A percentile compares a stretch with the other conserved stretches of the same genome.
Evolutionary conservation across 37 sponge, comb jelly and placozoan species (phyloP).

Genomic region (Crambe crambe): DNA sequence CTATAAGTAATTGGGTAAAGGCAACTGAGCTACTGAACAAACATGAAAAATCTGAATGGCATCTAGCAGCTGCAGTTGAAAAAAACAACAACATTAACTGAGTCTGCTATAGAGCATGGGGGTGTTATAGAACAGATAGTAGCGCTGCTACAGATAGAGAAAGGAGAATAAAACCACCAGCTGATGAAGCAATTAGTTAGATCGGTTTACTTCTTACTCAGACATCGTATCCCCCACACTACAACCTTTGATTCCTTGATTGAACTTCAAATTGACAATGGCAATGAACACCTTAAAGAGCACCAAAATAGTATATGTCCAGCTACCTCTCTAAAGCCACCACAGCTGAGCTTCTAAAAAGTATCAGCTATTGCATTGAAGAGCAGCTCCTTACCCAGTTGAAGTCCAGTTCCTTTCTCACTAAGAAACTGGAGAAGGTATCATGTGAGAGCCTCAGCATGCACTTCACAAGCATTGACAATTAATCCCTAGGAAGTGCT

Average conservation of each 20-base stretch:
- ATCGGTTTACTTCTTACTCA: constrained; percentile 29
- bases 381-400: constrained; percentile 4
- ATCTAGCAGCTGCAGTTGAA: constrained; percentile 5
- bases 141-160: background rate
- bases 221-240: constrained; percentile 24
- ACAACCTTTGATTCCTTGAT: constrained; percentile 34
- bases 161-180: constrained; percentile 6
- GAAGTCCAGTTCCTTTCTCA: background rate
- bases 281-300: constrained; percentile 2
- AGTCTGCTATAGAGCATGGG: background rate
- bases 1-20: constrained; percentile 29
- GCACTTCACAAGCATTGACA: no score
- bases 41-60: constrained; percentile 39
- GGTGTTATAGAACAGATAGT: background rate
- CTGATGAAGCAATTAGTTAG: constrained; percentile 10
- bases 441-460: no score
- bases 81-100: background rate
- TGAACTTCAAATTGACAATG: constrained; percentile 33
- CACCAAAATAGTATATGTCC: constrained; percentile 7
- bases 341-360: background rate
- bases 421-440: no score
- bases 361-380: constrained; percentile 5
- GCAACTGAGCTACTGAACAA: constrained; percentile 14
- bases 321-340: background rate
- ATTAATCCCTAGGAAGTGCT: no score